Evolutionary conservation across 2,113 vertebrate species (phyloP), one percentile per base, ranked within the genome.

Genomic region (Ciconia stormi): DNA sequence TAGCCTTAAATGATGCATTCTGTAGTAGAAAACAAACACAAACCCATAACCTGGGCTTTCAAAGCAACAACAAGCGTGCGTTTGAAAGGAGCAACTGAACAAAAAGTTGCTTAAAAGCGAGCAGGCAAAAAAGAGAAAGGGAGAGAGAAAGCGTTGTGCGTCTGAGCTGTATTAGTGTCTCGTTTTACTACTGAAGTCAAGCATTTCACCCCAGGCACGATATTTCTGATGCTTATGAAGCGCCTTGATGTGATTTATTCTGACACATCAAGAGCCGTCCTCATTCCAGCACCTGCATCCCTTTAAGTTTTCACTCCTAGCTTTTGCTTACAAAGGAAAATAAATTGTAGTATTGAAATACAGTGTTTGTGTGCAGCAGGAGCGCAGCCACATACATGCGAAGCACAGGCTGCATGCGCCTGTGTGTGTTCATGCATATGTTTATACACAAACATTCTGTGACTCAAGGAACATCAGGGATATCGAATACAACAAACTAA

Each of bases 11-110:
- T 78, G 95, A 78, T 92, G 92, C 89, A 88, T 95, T 96, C 93
- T 95, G 95, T 96, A 85, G 66, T 70, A 72, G 87, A 91, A 96
- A 97, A 95, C 93, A 94, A 96, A 97, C 63, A 87, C 73, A 94
- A 82, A 58, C 40, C 46, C 59, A 8, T 82, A 95, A 96, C 93
- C 62, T 87, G 78, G 62, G 40, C 87, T 93, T 95, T 93, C 94
- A 95, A 90, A 94, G 79, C 10, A 21, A 29, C 70, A 62, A 70
- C 89, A 52, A 89, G 36, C 1, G 2, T 8, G 56, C 2, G 11
- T 79, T 89, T 71, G 87, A 89, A 82, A 90, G 67, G 74, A 91
- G 74, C 25, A 21, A 44, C 1, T 2, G 44, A 92, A 88, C 71
- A 86, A 93, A 87, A 94, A 95, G 91, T 96, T 95, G 78, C 59